These are phyloP conservation scores for Trogon surrucura DNA, from an alignment of 2,113 vertebrate genomes.

Conservation along the genomic window DNA sequence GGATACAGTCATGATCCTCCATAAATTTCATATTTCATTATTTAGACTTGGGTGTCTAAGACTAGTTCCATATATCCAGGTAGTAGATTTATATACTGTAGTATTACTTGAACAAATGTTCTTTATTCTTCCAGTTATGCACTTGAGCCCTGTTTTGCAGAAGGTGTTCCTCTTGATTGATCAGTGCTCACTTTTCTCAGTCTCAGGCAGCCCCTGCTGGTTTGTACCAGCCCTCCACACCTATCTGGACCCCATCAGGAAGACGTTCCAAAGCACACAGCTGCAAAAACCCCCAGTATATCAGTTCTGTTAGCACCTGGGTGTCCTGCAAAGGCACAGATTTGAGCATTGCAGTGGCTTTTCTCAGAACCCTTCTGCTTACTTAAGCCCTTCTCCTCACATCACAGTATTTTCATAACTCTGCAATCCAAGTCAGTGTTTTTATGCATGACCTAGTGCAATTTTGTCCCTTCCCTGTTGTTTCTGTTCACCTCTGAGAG, in stretches of 20 bases:
- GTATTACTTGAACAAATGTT: neutral
- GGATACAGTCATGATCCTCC: neutral
- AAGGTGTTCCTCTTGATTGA: neutral
- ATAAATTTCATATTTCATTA: neutral
- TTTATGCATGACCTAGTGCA: neutral
- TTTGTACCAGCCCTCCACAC: neutral
- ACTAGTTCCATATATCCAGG: neutral
- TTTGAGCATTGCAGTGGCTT: neutral
- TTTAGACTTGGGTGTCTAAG: neutral
- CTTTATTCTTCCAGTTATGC: neutral
- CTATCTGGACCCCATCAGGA: neutral
- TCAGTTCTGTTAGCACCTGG: accelerated
- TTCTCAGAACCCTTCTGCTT: neutral
- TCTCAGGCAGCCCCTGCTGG: neutral
- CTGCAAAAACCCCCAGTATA: neutral
- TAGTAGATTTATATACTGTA: neutral
- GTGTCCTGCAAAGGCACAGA: neutral
- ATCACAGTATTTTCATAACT: neutral
- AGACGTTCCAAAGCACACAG: neutral
- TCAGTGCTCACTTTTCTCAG: neutral
- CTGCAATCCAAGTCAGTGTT: accelerated
- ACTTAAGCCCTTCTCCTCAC: neutral
- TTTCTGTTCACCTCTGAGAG: neutral
- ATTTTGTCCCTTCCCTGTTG: neutral
- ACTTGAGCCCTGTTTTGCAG: neutral